Evolutionary conservation across 2,113 vertebrate genomes (phyloP).

Genomic region (Quiscalus mexicanus): DNA sequence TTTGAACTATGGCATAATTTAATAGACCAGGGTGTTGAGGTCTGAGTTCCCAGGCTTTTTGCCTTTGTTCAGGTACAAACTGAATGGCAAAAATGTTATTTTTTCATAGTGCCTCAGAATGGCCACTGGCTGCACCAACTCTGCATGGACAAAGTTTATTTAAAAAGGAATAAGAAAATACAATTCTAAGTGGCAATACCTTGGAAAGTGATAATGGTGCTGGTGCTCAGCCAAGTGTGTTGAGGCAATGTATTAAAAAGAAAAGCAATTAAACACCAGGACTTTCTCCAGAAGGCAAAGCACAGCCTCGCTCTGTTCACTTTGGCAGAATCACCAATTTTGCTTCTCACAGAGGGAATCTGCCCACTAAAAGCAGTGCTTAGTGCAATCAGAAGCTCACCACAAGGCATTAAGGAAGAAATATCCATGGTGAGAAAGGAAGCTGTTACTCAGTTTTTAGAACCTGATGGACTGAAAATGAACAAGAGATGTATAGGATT

Average conservation of each 20-base stretch:
- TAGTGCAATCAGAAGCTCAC: constrained; percentile 27
- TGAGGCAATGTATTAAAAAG: constrained; percentile 3
- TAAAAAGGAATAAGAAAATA: background rate
- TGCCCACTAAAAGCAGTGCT: constrained; percentile 1
- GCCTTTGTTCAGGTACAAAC: background rate
- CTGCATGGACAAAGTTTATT: background rate
- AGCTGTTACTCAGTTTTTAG: background rate
- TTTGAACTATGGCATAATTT: background rate
- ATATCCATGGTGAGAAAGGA: background rate
- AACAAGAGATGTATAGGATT: background rate
- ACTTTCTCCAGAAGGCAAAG: constrained; percentile 5
- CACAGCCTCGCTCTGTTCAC: background rate
- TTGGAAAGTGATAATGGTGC: background rate
- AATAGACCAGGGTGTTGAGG: background rate
- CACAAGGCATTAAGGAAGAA: constrained; percentile 22
- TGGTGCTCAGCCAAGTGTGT: constrained; percentile 5
- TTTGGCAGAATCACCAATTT: background rate
- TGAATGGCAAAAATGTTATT: background rate
- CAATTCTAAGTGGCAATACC: background rate
- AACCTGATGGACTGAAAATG: constrained; percentile 29
- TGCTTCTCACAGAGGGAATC: background rate
- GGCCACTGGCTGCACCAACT: background rate
- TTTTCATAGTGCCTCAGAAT: background rate
- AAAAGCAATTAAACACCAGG: constrained; percentile 33
- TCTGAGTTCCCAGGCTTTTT: background rate